Base-by-base conservation (phyloP, 2,113 vertebrate species). In the Indicator indicator region DNA sequence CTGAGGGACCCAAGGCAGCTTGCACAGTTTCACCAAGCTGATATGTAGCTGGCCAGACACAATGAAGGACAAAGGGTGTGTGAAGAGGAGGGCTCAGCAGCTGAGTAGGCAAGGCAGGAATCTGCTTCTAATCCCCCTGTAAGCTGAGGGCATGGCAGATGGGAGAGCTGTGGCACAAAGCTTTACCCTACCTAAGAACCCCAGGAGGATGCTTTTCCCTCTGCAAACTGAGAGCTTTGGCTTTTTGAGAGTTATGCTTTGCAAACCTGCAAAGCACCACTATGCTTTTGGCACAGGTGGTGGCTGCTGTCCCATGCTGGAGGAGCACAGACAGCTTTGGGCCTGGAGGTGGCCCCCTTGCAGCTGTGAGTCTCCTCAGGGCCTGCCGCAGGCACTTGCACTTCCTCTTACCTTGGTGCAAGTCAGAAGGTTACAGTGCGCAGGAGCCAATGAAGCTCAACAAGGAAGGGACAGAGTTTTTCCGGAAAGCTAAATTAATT, bases 41-140 rank as follows among this genome's bases (percentile, higher is more conserved):
- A 38, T 0, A 1, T 0, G 1, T 4, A 6, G 5, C 1, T 1
- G 0, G 77, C 21, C 40, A 44, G 48, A 9, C 21, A 76, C 65
- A 32, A 69, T 23, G 32, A 27, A 68, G 42, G 52, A 46, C 32
- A 33, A 12, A 75, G 64, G 16, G 36, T 36, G n/a, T 44, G 40
- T 2, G 1, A 72, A 59, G 86, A 42, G 56, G 30, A 52, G 50
- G 13, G 17, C 76, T 30, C 80, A 55, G 75, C 40, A 50, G 64
- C 44, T 23, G 19, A 32, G 23, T 7, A 42, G 48, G 58, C 1
- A 6, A 82, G 56, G 81, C 18, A 72, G 58, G 70, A 59, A 88
- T 23, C 42, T 30, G 8, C 19, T 67, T 55, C n/a, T 50, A 30
- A 28, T 56, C 2, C 15, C 56, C 18, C n/a, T 0, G 2, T 42